Base-by-base conservation (phyloP, 2,113 vertebrate genomes). In the Genyomyrus donnyi region DNA sequence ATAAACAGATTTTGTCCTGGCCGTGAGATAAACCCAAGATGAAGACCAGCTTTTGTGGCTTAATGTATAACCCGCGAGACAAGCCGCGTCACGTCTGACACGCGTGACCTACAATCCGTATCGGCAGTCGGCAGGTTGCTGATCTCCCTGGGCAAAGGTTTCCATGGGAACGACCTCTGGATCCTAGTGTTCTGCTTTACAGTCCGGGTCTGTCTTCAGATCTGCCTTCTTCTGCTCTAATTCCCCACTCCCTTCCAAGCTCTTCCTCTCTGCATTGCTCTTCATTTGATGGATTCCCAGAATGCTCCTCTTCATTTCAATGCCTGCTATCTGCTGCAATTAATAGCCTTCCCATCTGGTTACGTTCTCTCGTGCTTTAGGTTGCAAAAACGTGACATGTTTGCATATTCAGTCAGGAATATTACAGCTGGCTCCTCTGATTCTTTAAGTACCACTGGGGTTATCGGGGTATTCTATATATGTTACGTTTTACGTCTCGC, bases 101-200 rank as follows among this genome's bases (percentile, higher is more conserved):
- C 95, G 95, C 96, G 96, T 95, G 95, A 96, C 95, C 95, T 95
- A 95, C 95, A 96, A 96, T 95, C 94, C 93, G 94, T 92, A 91
- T 91, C 53, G 91, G 91, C 45, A 93, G 93, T 91, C 90, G 90
- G 93, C 91, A 94, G 93, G 95, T 96, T 94, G 94, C 92, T n/a
- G 91, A 95, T 95, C 95, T 96, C 94, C 92, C 91, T 91, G 92
- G 94, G 95, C 95, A 95, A 93, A 95, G 93, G 95, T 95, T 96
- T 92, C 94, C 92, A 96, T 96, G 95, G 96, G 92, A 96, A 96
- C 94, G 94, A 96, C 95, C 95, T 93, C 95, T 94, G 93, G 93
- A 94, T 95, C 92, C 93, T 93, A 35, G 91, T 91, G 88, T 90
- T 92, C 93, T 94, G 90, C 92, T 91, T 90, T 80, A 90, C 88